phyloP scores from a whole-genome alignment of 1,140 invertebrate genomes.

The Eufriesea mexicana region DNA sequence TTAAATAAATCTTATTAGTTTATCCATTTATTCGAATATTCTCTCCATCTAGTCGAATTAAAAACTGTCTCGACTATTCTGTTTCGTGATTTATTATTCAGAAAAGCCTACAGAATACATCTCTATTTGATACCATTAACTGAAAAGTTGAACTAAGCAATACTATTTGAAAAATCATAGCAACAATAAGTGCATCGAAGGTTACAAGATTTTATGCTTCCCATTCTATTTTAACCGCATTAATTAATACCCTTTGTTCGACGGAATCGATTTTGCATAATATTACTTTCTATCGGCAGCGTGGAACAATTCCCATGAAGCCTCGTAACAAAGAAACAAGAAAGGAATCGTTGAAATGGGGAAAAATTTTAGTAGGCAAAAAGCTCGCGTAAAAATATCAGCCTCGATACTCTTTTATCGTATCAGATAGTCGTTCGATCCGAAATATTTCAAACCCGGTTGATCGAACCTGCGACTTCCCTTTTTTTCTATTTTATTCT shows the following conservation, averaged over 20 bases:
- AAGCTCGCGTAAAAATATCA: not conserved
- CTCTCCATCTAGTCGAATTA: no score
- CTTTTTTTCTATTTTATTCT: not conserved
- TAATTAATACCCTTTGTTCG: not conserved
- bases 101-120: no score
- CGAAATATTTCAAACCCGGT: conserved; percentile 13
- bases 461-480: not conserved
- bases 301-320: not conserved
- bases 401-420: not conserved
- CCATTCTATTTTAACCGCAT: no score
- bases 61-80: no score
- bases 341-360: not conserved
- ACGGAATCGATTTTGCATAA: not conserved
- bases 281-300: not conserved
- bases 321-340: no score
- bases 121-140: no score
- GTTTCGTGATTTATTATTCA: no score
- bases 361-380: not conserved
- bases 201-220: not conserved
- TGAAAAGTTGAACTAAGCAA: no score
- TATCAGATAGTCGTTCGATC: not conserved
- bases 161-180: not conserved
- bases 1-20: no score
- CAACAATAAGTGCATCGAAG: not conserved
- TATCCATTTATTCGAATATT: no score